phyloP scores from a whole-genome alignment of 2,113 vertebrate species.

The Sorex fumeus region DNA sequence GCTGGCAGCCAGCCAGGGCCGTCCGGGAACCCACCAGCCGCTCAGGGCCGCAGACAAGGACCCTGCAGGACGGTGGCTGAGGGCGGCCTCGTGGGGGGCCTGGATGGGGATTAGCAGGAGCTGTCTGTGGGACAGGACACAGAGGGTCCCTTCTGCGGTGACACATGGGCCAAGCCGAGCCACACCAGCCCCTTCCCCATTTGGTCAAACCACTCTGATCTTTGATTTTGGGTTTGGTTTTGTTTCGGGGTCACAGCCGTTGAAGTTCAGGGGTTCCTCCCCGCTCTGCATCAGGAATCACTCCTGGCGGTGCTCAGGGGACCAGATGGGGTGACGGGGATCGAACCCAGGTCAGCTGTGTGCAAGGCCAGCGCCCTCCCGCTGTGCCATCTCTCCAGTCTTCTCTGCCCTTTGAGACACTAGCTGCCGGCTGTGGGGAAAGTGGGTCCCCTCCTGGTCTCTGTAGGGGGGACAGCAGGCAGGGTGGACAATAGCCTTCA shows the following conservation, averaged over 20 bases:
- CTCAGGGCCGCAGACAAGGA: background rate
- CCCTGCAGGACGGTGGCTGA: background rate
- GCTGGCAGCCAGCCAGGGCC: background rate
- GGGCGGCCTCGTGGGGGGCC: background rate
- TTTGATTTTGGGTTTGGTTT: background rate
- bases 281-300: no score
- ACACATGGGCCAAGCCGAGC: rapidly evolving
- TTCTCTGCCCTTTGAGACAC: background rate
- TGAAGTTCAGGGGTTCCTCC: no score
- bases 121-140: no score
- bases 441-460: background rate
- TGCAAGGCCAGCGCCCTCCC: no score
- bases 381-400: no score
- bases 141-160: no score
- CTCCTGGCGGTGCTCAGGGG: no score
- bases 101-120: no score
- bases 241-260: no score
- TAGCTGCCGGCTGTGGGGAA: background rate
- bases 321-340: no score
- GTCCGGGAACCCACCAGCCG: background rate
- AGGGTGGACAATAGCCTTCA: background rate
- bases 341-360: no score
- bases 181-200: background rate
- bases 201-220: background rate
- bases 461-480: background rate